Evolutionary conservation across 1,140 invertebrate species (phyloP), one percentile per base, ranked within the genome.

Genomic region (Macrobrachium nipponense): DNA sequence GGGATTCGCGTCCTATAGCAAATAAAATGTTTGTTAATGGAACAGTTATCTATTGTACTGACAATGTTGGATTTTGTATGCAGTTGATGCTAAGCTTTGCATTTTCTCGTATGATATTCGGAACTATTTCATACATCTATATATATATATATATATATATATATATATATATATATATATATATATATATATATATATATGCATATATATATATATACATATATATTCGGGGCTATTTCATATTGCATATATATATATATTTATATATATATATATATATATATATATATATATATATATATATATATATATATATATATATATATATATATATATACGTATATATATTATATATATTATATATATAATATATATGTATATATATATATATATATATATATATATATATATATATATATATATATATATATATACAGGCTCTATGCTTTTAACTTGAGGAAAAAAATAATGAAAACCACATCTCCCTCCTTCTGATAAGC

Each of bases 211-310:
- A 66, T 66, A 66, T 66, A 66, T 66, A 66, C 14, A 66, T 66
- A 66, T 66, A 66, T 66, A 66, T 66, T 5, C 20, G 62, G 5
- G 17, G 5, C 5, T 66, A 66, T 66, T n/a, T n/a, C n/a, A n/a
- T n/a, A n/a, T n/a, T n/a, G n/a, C n/a, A n/a, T n/a, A n/a, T n/a
- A n/a, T n/a, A n/a, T n/a, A n/a, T n/a, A n/a, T n/a, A n/a, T n/a
- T n/a, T n/a, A n/a, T n/a, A n/a, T n/a, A n/a, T n/a, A 6, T 66
- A 66, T 66, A 66, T 66, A 66, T 66, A 66, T 66, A 66, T 66
- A 66, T 66, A 66, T 66, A 66, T 66, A 66, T 66, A 66, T 66
- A 66, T 66, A 66, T 66, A 66, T 66, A 66, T 66, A 66, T 66
- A 66, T 66, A 66, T 66, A 66, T 66, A 66, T 66, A 66, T 66